Base-by-base conservation (phyloP, 1,140 invertebrate species). In the Leptinotarsa defecta region DNA sequence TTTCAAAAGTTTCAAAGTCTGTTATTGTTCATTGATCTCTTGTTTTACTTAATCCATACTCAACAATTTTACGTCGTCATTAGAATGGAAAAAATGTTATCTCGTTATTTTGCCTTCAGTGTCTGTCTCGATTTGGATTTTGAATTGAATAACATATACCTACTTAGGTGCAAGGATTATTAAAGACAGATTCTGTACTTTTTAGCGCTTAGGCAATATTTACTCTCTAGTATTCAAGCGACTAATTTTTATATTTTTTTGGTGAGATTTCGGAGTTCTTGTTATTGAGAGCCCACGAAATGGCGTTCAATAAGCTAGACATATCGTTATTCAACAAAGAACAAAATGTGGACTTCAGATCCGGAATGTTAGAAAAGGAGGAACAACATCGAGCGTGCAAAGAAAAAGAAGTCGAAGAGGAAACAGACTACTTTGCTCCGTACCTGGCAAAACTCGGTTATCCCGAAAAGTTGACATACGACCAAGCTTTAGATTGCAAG, bases 241-340 rank as follows among this genome's bases (percentile, higher is more conserved):
- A 43, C 34, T 43, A 43, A 43, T 43, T 43, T 13, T 65, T 65
- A 34, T 65, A 24, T 65, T 65, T 43, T 34, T 43, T 43, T 43
- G 34, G 34, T 43, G 11, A 65, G 57, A 74, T 82, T 74, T 75
- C 77, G 57, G 77, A 79, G 13, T 87, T 91, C 62, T 80, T 90
- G 3, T 84, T 86, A 76, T 76, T 78, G 63, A 85, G 89, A 2
- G 78, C 77, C 0, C 74, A 76, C 1, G 89, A 91, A 78, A 85
- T 86, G 72, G 76, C 80, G 1, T 82, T 85, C 6, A 87, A 89
- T 0, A 85, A 85, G 68, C 79, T 91, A 0, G 83, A 84, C 1
- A 81, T 89, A 4, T 87, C 87, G 0, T 57, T 89, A 4, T 91
- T 89, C 77, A 88, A 91, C 79, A 84, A 85, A 22, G 86, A 89